Base-by-base conservation (phyloP, 2,797 vertebrate genomes). In the Sebastes oblongus region DNA sequence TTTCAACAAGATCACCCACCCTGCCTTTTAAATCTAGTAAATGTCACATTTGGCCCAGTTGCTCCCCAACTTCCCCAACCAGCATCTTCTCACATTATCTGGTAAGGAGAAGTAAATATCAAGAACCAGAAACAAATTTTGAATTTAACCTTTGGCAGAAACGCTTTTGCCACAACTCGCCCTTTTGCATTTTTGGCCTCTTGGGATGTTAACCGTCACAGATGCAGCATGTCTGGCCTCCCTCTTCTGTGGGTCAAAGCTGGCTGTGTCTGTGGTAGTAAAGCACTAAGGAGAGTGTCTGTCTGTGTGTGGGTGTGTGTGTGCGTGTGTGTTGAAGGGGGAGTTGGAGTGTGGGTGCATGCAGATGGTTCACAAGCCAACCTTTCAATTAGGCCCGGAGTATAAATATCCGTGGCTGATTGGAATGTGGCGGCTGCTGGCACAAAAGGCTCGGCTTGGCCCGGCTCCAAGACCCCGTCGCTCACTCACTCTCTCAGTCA, bases 331-430 rank as follows among this genome's bases (percentile, higher is more conserved):
- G 60, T 85, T 69, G 75, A 77, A 74, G 72, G 81, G 75, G 85
- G 86, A 84, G 81, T 79, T 71, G 86, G 78, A 87, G 82, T 84
- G 89, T 83, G 92, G 87, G 78, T 86, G 90, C 84, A 84, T 93
- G 90, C 92, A 93, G 90, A 93, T 94, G 92, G 91, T 92, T 94
- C 86, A 91, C 91, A 91, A 94, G 90, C 92, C 94, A 94, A 90
- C 91, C 92, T 94, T 95, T 95, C 93, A 95, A 94, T 94, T 94
- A 95, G 88, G 87, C 89, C 91, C 71, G 20, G 82, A 89, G 93
- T 93, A 94, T 94, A 95, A 94, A 95, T 95, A 94, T 95, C 91
- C 86, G 65, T 83, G 84, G 90, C 92, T 94, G 92, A 95, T 93
- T 94, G 91, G 92, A 95, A 95, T 93, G 92, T 93, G 93, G 90